Evolutionary conservation across 1,140 invertebrate genomes (phyloP).

Genomic region (Micrasema longulum): DNA sequence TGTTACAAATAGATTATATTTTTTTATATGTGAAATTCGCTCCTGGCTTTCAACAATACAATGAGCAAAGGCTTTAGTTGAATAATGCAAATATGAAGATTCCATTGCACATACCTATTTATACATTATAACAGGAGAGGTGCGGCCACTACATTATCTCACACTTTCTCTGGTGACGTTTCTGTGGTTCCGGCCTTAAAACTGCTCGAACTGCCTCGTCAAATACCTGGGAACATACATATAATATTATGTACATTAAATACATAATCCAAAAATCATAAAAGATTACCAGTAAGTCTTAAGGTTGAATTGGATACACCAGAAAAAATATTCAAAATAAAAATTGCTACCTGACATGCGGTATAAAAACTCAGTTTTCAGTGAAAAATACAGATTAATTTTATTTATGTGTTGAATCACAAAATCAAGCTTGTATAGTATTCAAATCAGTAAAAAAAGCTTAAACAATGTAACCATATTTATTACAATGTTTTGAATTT

Average conservation of each 20-base stretch:
- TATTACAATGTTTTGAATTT: no score
- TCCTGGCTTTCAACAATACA: conserved; percentile 8
- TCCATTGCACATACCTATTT: conserved; percentile 27
- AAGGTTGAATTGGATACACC: no score
- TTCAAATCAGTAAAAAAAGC: no score
- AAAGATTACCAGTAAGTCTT: no score
- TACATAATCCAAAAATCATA: not conserved
- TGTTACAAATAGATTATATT: no score
- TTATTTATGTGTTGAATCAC: no score
- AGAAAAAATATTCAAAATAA: no score
- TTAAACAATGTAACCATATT: no score
- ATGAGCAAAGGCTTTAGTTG: conserved; percentile 31
- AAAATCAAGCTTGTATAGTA: no score
- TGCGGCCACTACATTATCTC: conserved; percentile 77
- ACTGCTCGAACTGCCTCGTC: conserved; percentile 97
- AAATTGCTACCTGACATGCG: no score
- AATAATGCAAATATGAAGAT: conserved; percentile 10
- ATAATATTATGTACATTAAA: not conserved
- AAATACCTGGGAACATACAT: conserved; percentile 81
- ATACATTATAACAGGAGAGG: not conserved
- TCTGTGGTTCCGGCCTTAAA: conserved; percentile 91
- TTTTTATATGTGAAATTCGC: not conserved
- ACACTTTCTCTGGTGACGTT: conserved; percentile 92
- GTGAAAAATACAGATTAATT: no score
- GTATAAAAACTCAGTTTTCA: no score